These are phyloP conservation scores for Aradophagus sp. DNA, from an alignment of 1,140 invertebrate species.

Conservation along the genomic window DNA sequence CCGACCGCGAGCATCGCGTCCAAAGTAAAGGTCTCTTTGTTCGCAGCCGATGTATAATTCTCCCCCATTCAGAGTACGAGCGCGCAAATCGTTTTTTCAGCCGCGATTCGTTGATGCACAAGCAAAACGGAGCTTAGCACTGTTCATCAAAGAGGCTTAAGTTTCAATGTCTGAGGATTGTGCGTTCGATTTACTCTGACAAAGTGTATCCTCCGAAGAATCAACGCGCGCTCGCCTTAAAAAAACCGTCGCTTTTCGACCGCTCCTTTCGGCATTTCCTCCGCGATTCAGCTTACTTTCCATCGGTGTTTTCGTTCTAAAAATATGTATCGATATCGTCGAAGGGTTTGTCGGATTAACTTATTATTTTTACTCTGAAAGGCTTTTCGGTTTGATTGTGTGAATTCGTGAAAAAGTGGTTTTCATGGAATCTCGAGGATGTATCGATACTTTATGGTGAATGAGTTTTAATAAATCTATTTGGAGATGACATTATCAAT, in stretches of 20 bases:
- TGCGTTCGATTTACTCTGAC: slow-evolving; percentile 45
- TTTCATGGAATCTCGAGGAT: too few relatives aligned
- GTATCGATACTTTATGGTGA: too few relatives aligned
- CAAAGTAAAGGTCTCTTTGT: slow-evolving; percentile 43
- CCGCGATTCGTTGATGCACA: slow-evolving; percentile 47
- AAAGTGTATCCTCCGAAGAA: slow-evolving; percentile 33
- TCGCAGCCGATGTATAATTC: slow-evolving; percentile 39
- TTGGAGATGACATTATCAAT: too few relatives aligned
- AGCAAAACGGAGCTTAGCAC: slow-evolving; percentile 16
- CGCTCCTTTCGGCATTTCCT: slow-evolving; percentile 1
- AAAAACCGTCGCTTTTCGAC: not conserved
- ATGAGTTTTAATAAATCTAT: too few relatives aligned
- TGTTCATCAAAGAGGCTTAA: slow-evolving; percentile 48
- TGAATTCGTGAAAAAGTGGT: too few relatives aligned
- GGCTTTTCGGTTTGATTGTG: too few relatives aligned
- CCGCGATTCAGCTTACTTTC: slow-evolving; percentile 5
- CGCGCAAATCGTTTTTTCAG: slow-evolving; percentile 35
- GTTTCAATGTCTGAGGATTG: slow-evolving; percentile 41
- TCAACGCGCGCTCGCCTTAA: too few relatives aligned
- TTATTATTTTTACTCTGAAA: too few relatives aligned
- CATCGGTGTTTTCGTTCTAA: too few relatives aligned
- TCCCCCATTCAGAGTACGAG: slow-evolving; percentile 42
- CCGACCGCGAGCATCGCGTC: slow-evolving; percentile 16
- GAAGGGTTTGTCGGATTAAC: too few relatives aligned
- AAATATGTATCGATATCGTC: too few relatives aligned